Evolutionary conservation across 2,113 vertebrate genomes (phyloP).

Genomic region (Morone chrysops): DNA sequence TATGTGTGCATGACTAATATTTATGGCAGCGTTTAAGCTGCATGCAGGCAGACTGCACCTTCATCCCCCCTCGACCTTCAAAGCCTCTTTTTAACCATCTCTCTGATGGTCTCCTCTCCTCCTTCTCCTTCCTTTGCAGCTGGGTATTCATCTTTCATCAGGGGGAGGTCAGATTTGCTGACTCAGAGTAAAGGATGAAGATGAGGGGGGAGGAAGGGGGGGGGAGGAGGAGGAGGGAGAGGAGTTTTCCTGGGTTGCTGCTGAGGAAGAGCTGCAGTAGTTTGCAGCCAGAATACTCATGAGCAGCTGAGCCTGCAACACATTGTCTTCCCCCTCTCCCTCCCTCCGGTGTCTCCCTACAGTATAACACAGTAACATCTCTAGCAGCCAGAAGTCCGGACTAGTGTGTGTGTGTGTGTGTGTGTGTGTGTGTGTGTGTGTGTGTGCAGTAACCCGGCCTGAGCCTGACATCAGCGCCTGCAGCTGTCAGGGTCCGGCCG

Average conservation of each 20-base stretch:
- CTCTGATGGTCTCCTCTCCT: constrained; percentile 9
- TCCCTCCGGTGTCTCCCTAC: constrained; percentile 18
- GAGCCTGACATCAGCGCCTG: constrained; percentile 48
- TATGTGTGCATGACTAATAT: not conserved
- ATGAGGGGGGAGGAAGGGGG: not conserved
- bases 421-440: constrained; percentile 6
- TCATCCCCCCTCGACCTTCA: constrained; percentile 46
- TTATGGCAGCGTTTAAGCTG: not conserved
- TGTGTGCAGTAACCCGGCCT: constrained; percentile 8
- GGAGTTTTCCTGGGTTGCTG: constrained; percentile 70
- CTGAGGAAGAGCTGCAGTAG: constrained; percentile 84
- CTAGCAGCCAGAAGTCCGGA: not conserved
- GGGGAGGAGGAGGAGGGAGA: constrained; percentile 16
- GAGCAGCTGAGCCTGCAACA: constrained; percentile 75
- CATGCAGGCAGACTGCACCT: not conserved
- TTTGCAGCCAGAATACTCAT: constrained; percentile 88
- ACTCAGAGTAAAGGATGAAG: constrained; percentile 72
- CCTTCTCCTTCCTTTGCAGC: constrained; percentile 37
- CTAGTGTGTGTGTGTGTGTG: constrained; percentile 6
- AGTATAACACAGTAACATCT: not conserved
- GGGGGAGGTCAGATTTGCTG: constrained; percentile 73
- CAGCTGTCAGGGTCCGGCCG: constrained; percentile 51
- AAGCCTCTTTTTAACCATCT: constrained; percentile 20
- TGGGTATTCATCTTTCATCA: constrained; percentile 65
- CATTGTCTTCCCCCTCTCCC: not conserved